These are phyloP conservation scores for Silurus lanzhouensis DNA, from an alignment of 2,797 vertebrate species.

Conservation along the genomic window DNA sequence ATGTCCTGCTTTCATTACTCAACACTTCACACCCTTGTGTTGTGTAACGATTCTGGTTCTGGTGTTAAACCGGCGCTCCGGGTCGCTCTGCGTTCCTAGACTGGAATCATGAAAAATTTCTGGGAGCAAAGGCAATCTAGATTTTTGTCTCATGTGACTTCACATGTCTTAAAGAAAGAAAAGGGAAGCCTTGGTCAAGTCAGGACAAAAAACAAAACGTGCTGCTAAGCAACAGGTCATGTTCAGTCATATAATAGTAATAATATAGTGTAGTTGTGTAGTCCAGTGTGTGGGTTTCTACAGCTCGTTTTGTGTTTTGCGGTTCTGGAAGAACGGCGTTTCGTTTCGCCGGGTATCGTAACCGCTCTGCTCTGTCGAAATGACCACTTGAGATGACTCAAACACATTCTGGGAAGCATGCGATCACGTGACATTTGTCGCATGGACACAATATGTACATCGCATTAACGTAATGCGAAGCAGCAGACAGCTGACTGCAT, in stretches of 20 bases:
- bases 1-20: slow-evolving; percentile 27
- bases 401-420: not conserved
- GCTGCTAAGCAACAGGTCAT: no score
- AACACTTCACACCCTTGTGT: not conserved
- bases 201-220: no score
- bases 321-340: no score
- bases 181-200: no score
- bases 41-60: not conserved
- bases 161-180: no score
- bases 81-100: not conserved
- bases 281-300: no score
- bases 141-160: not conserved
- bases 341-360: no score
- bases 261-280: no score
- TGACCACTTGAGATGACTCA: not conserved
- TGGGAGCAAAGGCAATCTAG: not conserved
- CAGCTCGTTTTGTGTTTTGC: no score
- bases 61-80: not conserved
- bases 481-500: no score
- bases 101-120: not conserved
- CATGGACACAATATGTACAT: not conserved
- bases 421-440: not conserved
- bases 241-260: no score
- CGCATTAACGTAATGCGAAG: not conserved
- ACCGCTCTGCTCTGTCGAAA: no score